These are phyloP conservation scores for Pseudomyrmex gracilis DNA, from an alignment of 1,140 invertebrate genomes.

Conservation along the genomic window DNA sequence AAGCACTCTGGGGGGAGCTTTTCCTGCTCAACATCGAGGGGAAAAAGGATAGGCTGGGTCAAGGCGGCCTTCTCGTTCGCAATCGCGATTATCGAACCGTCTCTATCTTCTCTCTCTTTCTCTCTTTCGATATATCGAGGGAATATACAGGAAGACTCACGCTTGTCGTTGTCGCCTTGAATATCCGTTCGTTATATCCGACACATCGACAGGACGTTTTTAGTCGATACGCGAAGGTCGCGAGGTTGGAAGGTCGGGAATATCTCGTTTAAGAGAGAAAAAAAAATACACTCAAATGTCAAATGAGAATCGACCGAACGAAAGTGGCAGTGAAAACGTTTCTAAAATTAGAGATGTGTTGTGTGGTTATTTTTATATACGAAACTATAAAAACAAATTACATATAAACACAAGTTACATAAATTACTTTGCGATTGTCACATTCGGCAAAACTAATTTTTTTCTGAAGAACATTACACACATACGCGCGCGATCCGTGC, in stretches of 20 bases:
- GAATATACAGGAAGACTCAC: conserved; percentile 20
- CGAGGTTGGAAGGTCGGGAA: neutral
- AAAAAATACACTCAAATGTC: neutral
- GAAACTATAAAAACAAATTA: too few species aligned
- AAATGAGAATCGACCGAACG: too few species aligned
- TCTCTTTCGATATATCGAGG: conserved; percentile 1
- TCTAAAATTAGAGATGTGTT: too few species aligned
- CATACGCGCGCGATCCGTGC: too few species aligned
- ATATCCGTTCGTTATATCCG: conserved; percentile 45
- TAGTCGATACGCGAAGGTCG: conserved; percentile 42
- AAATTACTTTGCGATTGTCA: too few species aligned
- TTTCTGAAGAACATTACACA: too few species aligned
- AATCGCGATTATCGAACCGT: conserved; percentile 46
- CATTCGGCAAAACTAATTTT: too few species aligned
- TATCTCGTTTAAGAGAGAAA: neutral
- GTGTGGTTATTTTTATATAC: too few species aligned
- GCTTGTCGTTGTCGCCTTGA: conserved; percentile 44
- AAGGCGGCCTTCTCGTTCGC: conserved; percentile 48
- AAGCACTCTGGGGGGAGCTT: conserved; percentile 31
- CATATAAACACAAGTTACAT: too few species aligned
- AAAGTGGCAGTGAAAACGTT: too few species aligned
- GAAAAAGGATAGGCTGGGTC: conserved; percentile 49
- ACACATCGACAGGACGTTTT: conserved; percentile 28
- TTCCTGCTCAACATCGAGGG: conserved; percentile 3
- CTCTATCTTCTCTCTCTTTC: neutral